These are phyloP conservation scores for Tribolium freemani DNA, from an alignment of 2,888 invertebrate genomes.

Conservation along the genomic window DNA sequence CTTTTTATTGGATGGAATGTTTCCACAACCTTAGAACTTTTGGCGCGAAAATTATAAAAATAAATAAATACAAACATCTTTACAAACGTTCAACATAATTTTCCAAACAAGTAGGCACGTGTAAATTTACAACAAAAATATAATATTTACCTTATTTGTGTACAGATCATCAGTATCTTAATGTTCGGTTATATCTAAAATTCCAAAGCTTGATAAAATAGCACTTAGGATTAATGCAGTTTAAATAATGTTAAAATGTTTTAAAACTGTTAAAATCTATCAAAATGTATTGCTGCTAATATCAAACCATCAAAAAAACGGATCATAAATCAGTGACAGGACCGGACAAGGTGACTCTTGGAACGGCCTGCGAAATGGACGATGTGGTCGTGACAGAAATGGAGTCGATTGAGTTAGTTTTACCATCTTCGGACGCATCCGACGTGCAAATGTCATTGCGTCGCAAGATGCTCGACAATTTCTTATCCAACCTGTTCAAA, in stretches of 20 bases:
- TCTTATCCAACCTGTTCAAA: conserved; percentile 71
- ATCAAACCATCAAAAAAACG: neutral
- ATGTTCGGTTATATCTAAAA: conserved; percentile 5
- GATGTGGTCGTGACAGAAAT: conserved; percentile 57
- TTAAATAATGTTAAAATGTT: conserved; percentile 4
- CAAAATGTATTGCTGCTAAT: neutral
- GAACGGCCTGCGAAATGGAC: conserved; percentile 54
- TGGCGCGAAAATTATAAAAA: neutral
- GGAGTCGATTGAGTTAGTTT: conserved; percentile 60
- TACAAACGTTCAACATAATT: neutral
- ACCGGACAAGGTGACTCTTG: conserved; percentile 71
- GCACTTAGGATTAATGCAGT: neutral
- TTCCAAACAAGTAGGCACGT: neutral
- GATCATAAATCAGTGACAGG: conserved; percentile 72
- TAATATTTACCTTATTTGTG: conserved; percentile 10
- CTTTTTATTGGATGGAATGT: conserved; percentile 15
- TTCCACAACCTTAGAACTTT: conserved; percentile 22
- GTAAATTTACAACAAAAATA: conserved; percentile 1
- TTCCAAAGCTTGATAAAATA: neutral
- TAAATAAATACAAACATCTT: neutral
- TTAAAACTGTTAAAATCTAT: neutral
- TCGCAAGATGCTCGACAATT: conserved; percentile 70
- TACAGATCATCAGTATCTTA: conserved; percentile 5
- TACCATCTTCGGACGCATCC: conserved; percentile 63
- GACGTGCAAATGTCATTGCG: conserved; percentile 58